Percentiles rank a stretch among this genome's conserved stretches.
Conservation (phyloP, 1,140 invertebrate genomes). For the Drosophila gunungcola region DNA sequence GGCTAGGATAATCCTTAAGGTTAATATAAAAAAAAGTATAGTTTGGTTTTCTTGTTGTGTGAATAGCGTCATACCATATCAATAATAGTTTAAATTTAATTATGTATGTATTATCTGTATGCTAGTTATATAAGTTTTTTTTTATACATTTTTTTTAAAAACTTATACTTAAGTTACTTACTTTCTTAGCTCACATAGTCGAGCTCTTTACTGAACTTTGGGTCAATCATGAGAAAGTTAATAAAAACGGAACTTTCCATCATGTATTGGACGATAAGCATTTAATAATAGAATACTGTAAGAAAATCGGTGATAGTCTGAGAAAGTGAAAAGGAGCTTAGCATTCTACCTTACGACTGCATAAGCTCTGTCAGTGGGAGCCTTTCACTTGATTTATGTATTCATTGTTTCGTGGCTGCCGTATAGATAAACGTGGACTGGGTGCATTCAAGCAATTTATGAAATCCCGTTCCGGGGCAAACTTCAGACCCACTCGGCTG, state of each 20-base stretch:
- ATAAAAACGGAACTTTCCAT: background rate
- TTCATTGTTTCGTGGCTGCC: slow-evolving; percentile 30
- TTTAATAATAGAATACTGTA: background rate
- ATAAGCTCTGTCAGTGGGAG: slow-evolving; percentile 55
- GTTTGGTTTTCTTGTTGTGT: too few relatives aligned
- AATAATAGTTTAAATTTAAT: too few relatives aligned
- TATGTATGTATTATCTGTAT: too few relatives aligned
- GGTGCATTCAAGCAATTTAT: slow-evolving; percentile 65
- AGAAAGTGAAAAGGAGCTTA: background rate
- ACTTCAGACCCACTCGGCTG: slow-evolving; percentile 9
- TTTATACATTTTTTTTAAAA: too few relatives aligned
- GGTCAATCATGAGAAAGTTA: background rate
- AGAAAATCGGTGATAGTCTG: background rate
- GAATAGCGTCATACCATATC: too few relatives aligned
- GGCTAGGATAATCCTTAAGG: too few relatives aligned
- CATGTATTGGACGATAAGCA: background rate
- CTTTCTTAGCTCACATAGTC: background rate
- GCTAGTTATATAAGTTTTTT: too few relatives aligned
- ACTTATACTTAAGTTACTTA: too few relatives aligned
- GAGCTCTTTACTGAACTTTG: background rate
- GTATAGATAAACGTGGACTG: slow-evolving; percentile 34
- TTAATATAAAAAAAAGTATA: too few relatives aligned
- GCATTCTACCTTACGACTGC: slow-evolving; percentile 5
- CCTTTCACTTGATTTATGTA: slow-evolving; percentile 67
- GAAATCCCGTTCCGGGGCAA: slow-evolving; percentile 41